phyloP scores from a whole-genome alignment of 2,888 invertebrate genomes.

The Thecophora atra region DNA sequence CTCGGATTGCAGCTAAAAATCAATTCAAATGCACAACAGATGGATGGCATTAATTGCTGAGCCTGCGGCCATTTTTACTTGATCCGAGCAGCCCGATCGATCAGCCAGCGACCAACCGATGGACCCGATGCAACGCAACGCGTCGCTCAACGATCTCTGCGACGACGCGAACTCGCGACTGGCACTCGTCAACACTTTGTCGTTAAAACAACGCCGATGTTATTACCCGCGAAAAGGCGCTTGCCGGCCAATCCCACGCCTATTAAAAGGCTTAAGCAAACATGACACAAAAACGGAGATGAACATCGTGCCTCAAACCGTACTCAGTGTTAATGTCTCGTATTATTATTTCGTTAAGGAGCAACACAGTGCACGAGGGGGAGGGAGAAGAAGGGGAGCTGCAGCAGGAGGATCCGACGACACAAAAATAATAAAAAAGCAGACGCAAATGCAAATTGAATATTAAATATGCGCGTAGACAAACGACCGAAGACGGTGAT shows the following conservation, averaged over 20 bases:
- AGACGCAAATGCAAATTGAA: slow-evolving; percentile 35
- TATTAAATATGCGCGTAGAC: slow-evolving; percentile 26
- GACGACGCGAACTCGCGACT: slow-evolving; percentile 13
- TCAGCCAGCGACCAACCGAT: slow-evolving; percentile 10
- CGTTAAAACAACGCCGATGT: slow-evolving; percentile 29
- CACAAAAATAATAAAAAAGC: slow-evolving; percentile 19
- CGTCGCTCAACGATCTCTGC: background rate
- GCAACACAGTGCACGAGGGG: background rate
- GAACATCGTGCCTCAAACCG: slow-evolving; percentile 18
- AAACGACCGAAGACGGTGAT: slow-evolving; percentile 7
- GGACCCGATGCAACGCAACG: background rate
- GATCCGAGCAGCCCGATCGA: slow-evolving; percentile 32
- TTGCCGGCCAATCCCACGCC: slow-evolving; percentile 38
- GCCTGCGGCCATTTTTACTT: slow-evolving; percentile 41
- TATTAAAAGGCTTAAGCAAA: slow-evolving; percentile 20
- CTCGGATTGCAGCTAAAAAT: background rate
- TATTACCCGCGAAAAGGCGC: slow-evolving; percentile 28
- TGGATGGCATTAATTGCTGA: slow-evolving; percentile 43
- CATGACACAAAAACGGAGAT: background rate
- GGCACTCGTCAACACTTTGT: slow-evolving; percentile 44
- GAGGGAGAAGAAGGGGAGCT: background rate
- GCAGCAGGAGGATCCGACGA: background rate
- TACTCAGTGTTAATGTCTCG: slow-evolving; percentile 28
- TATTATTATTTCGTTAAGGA: slow-evolving; percentile 18
- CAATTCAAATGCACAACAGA: slow-evolving; percentile 34